Conservation (phyloP, 2,888 invertebrate species). For the Exephanes ischioxanthus region DNA sequence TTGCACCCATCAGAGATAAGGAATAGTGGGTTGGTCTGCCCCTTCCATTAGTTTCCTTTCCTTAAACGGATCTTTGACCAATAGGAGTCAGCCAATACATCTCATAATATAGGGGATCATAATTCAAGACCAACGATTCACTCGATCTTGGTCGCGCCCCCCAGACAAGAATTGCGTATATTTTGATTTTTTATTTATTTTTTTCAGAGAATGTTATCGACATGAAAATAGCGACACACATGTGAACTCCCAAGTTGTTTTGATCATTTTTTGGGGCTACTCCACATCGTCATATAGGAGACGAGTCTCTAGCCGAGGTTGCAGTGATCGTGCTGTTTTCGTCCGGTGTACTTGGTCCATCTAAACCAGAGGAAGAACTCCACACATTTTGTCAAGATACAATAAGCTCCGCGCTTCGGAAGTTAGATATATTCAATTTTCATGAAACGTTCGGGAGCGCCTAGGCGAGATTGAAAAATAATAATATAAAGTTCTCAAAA, state of each 20-base stretch:
- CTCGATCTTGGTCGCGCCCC: constrained; percentile 37
- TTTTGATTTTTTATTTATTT: constrained; percentile 18
- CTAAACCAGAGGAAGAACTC: not conserved
- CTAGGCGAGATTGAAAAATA: not conserved
- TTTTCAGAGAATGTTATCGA: constrained; percentile 13
- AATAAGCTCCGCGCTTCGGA: not conserved
- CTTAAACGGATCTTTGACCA: constrained; percentile 33
- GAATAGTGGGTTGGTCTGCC: constrained; percentile 39
- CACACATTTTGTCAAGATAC: not conserved
- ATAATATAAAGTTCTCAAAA: not conserved
- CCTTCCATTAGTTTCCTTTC: constrained; percentile 12
- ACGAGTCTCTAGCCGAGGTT: constrained; percentile 15
- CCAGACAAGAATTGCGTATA: constrained; percentile 17
- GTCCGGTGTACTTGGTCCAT: constrained; percentile 38
- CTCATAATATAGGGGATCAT: constrained; percentile 7
- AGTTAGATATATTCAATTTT: not conserved
- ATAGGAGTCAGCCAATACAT: constrained; percentile 6
- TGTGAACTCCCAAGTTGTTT: constrained; percentile 12
- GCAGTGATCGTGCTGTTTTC: constrained; percentile 48
- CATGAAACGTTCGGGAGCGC: not conserved
- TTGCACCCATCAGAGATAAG: constrained; percentile 58
- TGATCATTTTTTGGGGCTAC: constrained; percentile 7
- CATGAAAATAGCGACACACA: constrained; percentile 40
- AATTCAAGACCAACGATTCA: constrained; percentile 32
- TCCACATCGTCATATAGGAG: constrained; percentile 30